These are phyloP conservation scores for Epizoanthus illoricatus DNA, from an alignment of 92 coral and sea anemone genomes.

Conservation along the genomic window DNA sequence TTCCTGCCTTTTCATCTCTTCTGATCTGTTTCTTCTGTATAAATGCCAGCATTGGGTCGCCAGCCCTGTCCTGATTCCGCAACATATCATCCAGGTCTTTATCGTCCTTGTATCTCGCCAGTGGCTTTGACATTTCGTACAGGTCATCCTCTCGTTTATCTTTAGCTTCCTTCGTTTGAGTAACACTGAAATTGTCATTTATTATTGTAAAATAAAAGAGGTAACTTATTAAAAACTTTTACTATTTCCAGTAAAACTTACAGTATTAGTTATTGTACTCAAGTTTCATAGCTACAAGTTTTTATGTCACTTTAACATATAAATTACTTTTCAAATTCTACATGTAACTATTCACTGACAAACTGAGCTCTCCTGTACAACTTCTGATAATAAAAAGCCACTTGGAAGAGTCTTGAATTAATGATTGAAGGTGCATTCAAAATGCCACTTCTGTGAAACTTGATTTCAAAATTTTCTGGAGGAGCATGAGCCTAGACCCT, in stretches of 20 bases:
- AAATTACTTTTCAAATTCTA: too few relatives aligned
- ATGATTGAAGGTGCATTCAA: background rate
- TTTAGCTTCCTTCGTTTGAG: conserved; percentile 61
- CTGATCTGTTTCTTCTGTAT: conserved; percentile 77
- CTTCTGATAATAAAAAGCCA: background rate
- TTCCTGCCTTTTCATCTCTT: conserved; percentile 66
- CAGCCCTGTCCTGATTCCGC: conserved; percentile 75
- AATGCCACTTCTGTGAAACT: background rate
- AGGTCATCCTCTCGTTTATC: conserved; percentile 76
- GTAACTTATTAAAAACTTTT: background rate
- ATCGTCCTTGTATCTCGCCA: conserved; percentile 91
- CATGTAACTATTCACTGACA: too few relatives aligned
- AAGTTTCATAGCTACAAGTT: background rate
- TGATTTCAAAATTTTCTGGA: background rate
- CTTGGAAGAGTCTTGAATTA: background rate
- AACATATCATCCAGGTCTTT: conserved; percentile 86
- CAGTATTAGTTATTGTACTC: background rate
- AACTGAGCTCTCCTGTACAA: background rate
- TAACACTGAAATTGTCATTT: conserved; percentile 46
- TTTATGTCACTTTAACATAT: too few relatives aligned
- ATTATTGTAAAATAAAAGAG: background rate
- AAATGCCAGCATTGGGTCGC: conserved; percentile 95
- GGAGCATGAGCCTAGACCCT: too few relatives aligned
- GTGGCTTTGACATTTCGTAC: conserved; percentile 85
- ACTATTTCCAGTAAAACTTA: background rate